Conservation (phyloP, 2,797 vertebrate species). For the Kryptolebias ocellatus region DNA sequence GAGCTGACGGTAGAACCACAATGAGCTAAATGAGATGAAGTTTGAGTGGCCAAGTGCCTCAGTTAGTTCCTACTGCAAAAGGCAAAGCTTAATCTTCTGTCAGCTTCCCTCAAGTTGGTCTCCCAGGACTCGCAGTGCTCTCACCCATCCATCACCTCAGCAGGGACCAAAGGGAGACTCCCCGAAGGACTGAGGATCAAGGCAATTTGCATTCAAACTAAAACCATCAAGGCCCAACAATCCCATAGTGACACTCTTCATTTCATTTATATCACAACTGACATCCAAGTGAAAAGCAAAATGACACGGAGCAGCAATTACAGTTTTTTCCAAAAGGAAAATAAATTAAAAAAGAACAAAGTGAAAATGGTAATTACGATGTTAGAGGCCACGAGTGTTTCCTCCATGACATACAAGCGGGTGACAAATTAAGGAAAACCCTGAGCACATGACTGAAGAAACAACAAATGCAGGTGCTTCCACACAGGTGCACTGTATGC, state of each 20-base stretch:
- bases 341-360: conserved; percentile 27
- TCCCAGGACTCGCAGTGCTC: conserved; percentile 60
- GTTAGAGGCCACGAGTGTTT: conserved; percentile 21
- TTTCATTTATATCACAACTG: conserved; percentile 58
- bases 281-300: conserved; percentile 48
- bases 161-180: conserved; percentile 64
- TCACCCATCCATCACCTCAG: conserved; percentile 75
- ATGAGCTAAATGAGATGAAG: conserved; percentile 68
- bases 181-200: conserved; percentile 69
- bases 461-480: conserved; percentile 4
- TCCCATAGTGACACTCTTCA: conserved; percentile 59
- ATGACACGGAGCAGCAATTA: conserved; percentile 58
- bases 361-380: conserved; percentile 58
- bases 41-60: conserved; percentile 66
- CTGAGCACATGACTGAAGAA: not conserved
- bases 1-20: conserved; percentile 66
- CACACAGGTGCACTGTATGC: conserved; percentile 7
- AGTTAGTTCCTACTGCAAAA: conserved; percentile 64
- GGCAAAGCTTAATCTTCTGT: conserved; percentile 71
- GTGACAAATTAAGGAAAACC: conserved; percentile 10
- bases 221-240: conserved; percentile 66
- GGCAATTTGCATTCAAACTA: conserved; percentile 75
- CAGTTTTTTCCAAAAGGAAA: conserved; percentile 33
- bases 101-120: conserved; percentile 66
- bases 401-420: conserved; percentile 17